phyloP scores from a whole-genome alignment of 2,797 vertebrate species.

The Fundulus diaphanus region DNA sequence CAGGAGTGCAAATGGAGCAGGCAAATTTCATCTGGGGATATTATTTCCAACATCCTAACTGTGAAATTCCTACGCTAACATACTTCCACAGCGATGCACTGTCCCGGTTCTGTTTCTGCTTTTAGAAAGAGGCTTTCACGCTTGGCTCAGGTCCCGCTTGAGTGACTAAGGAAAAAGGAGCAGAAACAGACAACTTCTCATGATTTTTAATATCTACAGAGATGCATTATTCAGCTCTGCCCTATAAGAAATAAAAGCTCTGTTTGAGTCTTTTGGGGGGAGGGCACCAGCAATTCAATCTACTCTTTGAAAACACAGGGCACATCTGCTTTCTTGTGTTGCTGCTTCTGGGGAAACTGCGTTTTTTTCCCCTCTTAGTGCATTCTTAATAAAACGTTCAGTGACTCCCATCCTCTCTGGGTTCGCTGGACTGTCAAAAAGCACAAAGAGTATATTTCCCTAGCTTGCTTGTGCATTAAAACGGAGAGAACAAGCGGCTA shows the following conservation, averaged over 20 bases:
- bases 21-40: constrained; percentile 43
- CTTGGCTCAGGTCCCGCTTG: constrained; percentile 18
- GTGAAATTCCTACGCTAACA: constrained; percentile 62
- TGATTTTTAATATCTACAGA: constrained; percentile 18
- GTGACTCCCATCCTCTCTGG: constrained; percentile 49
- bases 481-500: constrained; percentile 54
- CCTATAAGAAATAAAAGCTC: constrained; percentile 20
- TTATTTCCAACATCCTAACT: constrained; percentile 51
- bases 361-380: constrained; percentile 55
- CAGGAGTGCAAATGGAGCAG: constrained; percentile 45
- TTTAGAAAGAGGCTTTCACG: constrained; percentile 35
- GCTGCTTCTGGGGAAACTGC: constrained; percentile 15
- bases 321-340: constrained; percentile 50
- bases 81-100: constrained; percentile 17
- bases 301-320: constrained; percentile 42
- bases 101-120: constrained; percentile 27
- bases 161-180: constrained; percentile 13
- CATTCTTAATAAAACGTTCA: constrained; percentile 67
- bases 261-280: constrained; percentile 19
- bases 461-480: constrained; percentile 39
- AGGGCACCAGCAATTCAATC: constrained; percentile 23
- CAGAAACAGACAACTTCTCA: neutral
- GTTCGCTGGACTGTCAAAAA: constrained; percentile 52
- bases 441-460: constrained; percentile 40
- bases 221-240: constrained; percentile 21